Conservation (phyloP, 1,140 invertebrate species). For the Drosophila tsacasi region DNA sequence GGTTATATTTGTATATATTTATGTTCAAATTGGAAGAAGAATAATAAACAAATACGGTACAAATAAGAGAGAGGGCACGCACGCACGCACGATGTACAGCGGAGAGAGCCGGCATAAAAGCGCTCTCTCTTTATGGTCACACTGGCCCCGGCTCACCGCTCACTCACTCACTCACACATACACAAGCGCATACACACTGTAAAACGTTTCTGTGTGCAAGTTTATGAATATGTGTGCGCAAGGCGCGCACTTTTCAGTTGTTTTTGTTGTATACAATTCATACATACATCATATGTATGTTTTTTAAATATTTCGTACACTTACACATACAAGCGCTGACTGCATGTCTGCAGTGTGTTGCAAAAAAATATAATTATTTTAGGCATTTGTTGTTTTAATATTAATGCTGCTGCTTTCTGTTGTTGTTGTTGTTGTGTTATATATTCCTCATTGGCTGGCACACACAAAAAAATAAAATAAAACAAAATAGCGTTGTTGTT, state of each 20-base stretch:
- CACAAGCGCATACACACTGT: conserved; percentile 17
- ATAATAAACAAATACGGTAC: conserved; percentile 5
- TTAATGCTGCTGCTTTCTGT: conserved; percentile 5
- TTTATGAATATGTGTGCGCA: conserved; percentile 24
- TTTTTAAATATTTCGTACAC: conserved; percentile 20
- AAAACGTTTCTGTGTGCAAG: conserved; percentile 42
- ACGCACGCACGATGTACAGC: conserved; percentile 11
- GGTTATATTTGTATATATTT: neutral
- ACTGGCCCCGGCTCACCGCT: conserved; percentile 46
- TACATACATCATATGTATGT: conserved; percentile 13
- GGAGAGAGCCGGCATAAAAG: conserved; percentile 19
- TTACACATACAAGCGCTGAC: conserved; percentile 47
- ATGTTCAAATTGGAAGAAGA: neutral
- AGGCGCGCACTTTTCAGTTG: conserved; percentile 40
- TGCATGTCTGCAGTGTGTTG: conserved; percentile 50
- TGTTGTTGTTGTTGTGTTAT: conserved; percentile 14
- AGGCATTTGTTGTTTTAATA: conserved; percentile 46
- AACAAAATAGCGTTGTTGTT: conserved; percentile 19
- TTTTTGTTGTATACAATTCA: conserved; percentile 33
- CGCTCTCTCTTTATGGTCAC: conserved; percentile 52
- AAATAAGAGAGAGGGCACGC: conserved; percentile 1
- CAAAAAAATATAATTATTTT: conserved; percentile 41
- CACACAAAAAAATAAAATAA: conserved; percentile 23
- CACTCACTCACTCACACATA: conserved; percentile 6
- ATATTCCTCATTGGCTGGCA: conserved; percentile 7